A percentile compares a stretch with the other conserved stretches of the same genome.
Evolutionary conservation across 2,113 vertebrate genomes (phyloP).

Genomic region (Protomyctophum bolini): DNA sequence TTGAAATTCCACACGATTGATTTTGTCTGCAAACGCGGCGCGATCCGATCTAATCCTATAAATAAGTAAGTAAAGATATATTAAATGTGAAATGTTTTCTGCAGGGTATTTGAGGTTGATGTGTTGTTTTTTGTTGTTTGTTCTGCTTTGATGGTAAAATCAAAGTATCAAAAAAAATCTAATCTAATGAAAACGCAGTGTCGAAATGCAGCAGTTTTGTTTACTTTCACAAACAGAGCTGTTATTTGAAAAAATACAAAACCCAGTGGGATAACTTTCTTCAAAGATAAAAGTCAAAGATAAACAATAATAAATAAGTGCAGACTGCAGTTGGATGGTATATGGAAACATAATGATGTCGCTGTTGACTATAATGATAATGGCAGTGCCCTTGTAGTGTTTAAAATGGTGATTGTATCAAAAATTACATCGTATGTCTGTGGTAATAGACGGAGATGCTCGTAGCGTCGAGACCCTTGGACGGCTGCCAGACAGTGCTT

Average conservation of each 20-base stretch:
- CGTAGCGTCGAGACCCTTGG: neutral
- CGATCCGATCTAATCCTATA: too few relatives aligned
- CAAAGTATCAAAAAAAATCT: slow-evolving; percentile 45
- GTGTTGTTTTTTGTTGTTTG: slow-evolving; percentile 37
- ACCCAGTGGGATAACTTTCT: too few relatives aligned
- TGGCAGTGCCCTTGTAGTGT: slow-evolving; percentile 13
- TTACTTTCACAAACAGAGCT: slow-evolving; percentile 14
- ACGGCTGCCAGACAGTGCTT: slow-evolving; percentile 26
- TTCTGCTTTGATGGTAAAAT: slow-evolving; percentile 41
- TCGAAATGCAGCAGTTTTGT: slow-evolving; percentile 55
- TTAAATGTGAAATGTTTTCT: slow-evolving; percentile 51
- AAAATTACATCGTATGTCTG: slow-evolving; percentile 33
- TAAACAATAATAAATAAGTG: slow-evolving; percentile 7
- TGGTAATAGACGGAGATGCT: slow-evolving; percentile 20
- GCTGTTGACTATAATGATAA: slow-evolving; percentile 25
- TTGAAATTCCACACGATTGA: too few relatives aligned
- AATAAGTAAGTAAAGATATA: too few relatives aligned
- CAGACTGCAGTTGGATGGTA: neutral
- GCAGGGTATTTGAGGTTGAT: slow-evolving; percentile 41
- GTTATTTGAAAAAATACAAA: too few relatives aligned
- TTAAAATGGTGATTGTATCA: slow-evolving; percentile 33
- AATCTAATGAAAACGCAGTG: slow-evolving; percentile 44
- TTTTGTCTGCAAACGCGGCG: too few relatives aligned
- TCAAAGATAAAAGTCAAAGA: too few relatives aligned
- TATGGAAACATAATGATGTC: slow-evolving; percentile 35